Percentiles rank a stretch among this genome's conserved stretches.
Evolutionary conservation across 2,797 vertebrate species (phyloP).

Genomic region (Anabacerthia variegaticeps): DNA sequence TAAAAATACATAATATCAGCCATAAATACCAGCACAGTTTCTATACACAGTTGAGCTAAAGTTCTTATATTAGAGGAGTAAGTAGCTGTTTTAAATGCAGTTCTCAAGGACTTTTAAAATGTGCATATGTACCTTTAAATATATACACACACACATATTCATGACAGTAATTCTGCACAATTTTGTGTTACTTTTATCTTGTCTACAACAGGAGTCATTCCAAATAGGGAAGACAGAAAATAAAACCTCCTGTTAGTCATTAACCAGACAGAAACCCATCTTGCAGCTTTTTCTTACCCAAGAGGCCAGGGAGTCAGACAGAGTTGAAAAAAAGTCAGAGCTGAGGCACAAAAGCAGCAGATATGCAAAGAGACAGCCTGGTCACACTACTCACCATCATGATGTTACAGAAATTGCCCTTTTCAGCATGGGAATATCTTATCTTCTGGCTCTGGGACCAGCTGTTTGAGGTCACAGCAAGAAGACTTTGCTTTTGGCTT

Average conservation of each 20-base stretch:
- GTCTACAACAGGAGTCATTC: neutral
- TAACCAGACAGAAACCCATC: neutral
- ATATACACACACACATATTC: neutral
- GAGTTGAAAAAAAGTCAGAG: neutral
- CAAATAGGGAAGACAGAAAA: neutral
- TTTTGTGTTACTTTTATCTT: neutral
- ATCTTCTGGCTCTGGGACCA: neutral
- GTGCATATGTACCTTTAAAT: neutral
- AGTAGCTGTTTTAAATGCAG: neutral
- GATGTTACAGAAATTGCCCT: neutral
- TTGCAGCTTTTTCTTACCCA: neutral
- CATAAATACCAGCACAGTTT: neutral
- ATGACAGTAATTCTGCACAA: neutral
- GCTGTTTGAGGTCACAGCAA: neutral
- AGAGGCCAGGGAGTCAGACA: neutral
- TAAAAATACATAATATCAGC: neutral
- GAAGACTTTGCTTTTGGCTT: neutral
- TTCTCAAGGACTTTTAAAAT: neutral
- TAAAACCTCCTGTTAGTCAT: neutral
- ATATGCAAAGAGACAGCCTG: neutral
- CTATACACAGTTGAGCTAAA: neutral
- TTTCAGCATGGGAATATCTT: neutral
- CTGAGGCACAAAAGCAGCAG: neutral
- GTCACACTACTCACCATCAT: constrained; percentile 6
- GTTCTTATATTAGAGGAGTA: neutral